Conservation (phyloP, 1,140 invertebrate genomes). For the Ylistrum balloti region DNA sequence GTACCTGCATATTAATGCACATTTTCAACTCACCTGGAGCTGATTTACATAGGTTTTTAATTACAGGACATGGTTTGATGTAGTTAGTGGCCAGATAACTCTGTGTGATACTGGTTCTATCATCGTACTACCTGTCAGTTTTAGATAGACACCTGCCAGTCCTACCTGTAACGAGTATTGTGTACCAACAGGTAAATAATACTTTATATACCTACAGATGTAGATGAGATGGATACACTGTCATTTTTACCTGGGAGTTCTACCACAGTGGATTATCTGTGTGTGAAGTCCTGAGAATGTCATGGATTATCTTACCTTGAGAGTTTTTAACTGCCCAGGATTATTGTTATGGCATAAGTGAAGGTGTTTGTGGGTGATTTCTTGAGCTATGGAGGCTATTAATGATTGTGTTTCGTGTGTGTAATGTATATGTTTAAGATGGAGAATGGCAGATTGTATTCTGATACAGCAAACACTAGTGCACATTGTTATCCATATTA, state of each 20-base stretch:
- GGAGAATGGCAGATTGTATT: constrained; percentile 32
- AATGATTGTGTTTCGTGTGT: constrained; percentile 38
- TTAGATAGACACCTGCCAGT: constrained; percentile 27
- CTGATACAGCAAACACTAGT: neutral
- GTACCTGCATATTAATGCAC: constrained; percentile 19
- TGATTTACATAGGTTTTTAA: constrained; percentile 29
- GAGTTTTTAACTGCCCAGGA: neutral
- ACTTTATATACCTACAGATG: constrained; percentile 11
- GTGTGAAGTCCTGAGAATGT: neutral
- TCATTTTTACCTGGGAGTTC: neutral
- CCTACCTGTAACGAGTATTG: constrained; percentile 30
- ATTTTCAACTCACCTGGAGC: neutral
- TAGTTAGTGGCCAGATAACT: constrained; percentile 14
- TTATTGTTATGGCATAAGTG: neutral
- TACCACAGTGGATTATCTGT: neutral
- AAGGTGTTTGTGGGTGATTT: neutral
- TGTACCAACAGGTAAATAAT: constrained; percentile 26
- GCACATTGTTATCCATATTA: neutral
- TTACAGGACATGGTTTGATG: constrained; percentile 38
- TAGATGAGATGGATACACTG: constrained; percentile 7
- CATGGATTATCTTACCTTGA: constrained; percentile 18
- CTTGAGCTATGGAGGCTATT: neutral
- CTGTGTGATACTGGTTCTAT: neutral
- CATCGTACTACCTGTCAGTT: neutral
- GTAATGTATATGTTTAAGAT: neutral